These are phyloP conservation scores for Spicauda simplicius DNA, from an alignment of 2,888 invertebrate species.

Conservation along the genomic window DNA sequence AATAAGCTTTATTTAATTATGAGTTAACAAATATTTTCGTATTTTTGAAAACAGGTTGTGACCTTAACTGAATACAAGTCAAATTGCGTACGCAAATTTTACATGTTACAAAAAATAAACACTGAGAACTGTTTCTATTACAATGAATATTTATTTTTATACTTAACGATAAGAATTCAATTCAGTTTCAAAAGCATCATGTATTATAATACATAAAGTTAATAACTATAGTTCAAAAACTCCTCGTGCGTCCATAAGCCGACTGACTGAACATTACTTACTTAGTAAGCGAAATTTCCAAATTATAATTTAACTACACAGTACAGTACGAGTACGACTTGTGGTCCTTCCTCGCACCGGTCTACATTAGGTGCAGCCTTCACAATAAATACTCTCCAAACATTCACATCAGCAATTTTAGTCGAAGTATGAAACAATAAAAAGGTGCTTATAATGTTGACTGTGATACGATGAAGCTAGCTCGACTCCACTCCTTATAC, in stretches of 20 bases:
- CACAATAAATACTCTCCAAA: slow-evolving; percentile 64
- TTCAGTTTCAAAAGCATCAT: slow-evolving; percentile 82
- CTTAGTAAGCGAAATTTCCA: slow-evolving; percentile 77
- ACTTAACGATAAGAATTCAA: slow-evolving; percentile 83
- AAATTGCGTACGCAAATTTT: slow-evolving; percentile 76
- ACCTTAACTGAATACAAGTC: slow-evolving; percentile 84
- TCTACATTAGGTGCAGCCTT: slow-evolving; percentile 57
- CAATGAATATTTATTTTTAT: slow-evolving; percentile 81
- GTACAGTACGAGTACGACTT: slow-evolving; percentile 42
- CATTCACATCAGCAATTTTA: slow-evolving; percentile 60
- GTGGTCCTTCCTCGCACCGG: slow-evolving; percentile 46
- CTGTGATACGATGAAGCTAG: slow-evolving; percentile 53
- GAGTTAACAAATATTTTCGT: slow-evolving; percentile 84
- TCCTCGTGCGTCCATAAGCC: slow-evolving; percentile 74
- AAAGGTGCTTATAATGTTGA: slow-evolving; percentile 58
- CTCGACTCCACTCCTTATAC: slow-evolving; percentile 40
- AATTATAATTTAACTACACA: slow-evolving; percentile 69
- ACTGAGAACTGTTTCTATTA: slow-evolving; percentile 82
- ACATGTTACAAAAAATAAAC: slow-evolving; percentile 80
- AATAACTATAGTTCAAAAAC: slow-evolving; percentile 76
- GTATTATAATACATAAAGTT: slow-evolving; percentile 82
- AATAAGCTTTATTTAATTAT: slow-evolving; percentile 86
- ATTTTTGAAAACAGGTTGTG: slow-evolving; percentile 83
- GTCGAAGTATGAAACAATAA: slow-evolving; percentile 59
- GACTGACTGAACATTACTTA: slow-evolving; percentile 72